Evolutionary conservation across 2,797 vertebrate species (phyloP).

Genomic region (Typhlichthys eigenmanni): DNA sequence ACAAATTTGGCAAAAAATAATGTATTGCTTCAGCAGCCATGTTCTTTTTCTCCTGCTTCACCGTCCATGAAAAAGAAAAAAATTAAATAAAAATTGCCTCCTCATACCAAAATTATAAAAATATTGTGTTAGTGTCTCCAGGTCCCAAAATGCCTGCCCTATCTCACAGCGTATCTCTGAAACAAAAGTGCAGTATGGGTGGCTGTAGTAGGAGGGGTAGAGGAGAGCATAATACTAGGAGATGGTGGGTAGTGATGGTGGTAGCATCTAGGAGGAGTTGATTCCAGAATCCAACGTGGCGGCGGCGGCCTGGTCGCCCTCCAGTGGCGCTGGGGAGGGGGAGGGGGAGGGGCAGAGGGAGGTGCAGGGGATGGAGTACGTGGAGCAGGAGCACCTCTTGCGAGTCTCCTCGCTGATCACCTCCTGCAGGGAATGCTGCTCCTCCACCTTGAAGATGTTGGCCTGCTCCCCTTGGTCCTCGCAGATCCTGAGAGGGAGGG

Average conservation of each 20-base stretch:
- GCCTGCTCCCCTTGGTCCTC: constrained; percentile 87
- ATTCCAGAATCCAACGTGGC: constrained; percentile 74
- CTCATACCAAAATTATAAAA: too few species aligned
- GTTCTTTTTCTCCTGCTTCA: too few species aligned
- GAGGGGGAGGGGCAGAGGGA: constrained; percentile 62
- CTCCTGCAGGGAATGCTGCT: constrained; percentile 86
- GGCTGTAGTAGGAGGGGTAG: not conserved
- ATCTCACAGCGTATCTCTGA: not conserved
- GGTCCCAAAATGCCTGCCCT: not conserved
- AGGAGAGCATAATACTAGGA: not conserved
- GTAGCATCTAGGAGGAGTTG: constrained; percentile 69
- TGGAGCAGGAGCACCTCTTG: constrained; percentile 83
- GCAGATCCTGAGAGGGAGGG: constrained; percentile 82
- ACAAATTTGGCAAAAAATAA: constrained; percentile 38
- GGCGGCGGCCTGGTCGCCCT: constrained; percentile 42
- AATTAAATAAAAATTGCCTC: too few species aligned
- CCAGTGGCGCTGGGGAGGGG: constrained; percentile 2
- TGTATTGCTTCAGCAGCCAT: too few species aligned
- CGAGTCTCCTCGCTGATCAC: constrained; percentile 86
- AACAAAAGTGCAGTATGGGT: not conserved
- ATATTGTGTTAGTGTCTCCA: too few species aligned
- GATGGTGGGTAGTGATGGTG: not conserved
- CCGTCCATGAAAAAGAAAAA: too few species aligned
- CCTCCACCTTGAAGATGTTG: constrained; percentile 94
- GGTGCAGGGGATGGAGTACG: constrained; percentile 81